Conservation (phyloP, 2,888 invertebrate genomes). For the Xestia xanthographa region DNA sequence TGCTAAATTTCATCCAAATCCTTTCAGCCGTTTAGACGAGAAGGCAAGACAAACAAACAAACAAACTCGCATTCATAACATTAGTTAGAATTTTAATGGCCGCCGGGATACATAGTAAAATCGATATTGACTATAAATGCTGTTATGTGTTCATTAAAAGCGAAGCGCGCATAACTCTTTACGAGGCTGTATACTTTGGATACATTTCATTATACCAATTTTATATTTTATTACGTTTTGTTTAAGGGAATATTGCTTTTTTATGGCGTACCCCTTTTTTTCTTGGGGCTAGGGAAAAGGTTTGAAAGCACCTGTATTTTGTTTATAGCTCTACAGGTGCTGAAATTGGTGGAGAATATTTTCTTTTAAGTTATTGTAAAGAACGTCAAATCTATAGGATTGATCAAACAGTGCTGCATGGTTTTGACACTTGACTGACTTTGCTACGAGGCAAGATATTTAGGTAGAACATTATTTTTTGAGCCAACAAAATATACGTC, state of each 20-base stretch:
- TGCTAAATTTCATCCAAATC: not conserved
- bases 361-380: not conserved
- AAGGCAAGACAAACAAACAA: not conserved
- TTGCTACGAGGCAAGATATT: too few relatives aligned
- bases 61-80: not conserved
- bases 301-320: constrained; percentile 26
- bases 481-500: too few relatives aligned
- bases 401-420: too few relatives aligned
- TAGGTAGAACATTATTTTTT: too few relatives aligned
- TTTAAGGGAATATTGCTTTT: constrained; percentile 61
- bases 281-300: constrained; percentile 9
- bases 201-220: constrained; percentile 67
- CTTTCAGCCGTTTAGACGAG: too few relatives aligned
- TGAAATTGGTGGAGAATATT: not conserved
- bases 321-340: constrained; percentile 31
- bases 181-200: constrained; percentile 63
- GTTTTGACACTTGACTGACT: too few relatives aligned
- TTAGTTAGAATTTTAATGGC: constrained; percentile 58
- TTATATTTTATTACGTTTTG: constrained; percentile 68
- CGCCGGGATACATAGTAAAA: constrained; percentile 69
- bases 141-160: constrained; percentile 74
- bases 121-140: constrained; percentile 75
- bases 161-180: constrained; percentile 59
- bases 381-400: too few relatives aligned
- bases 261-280: constrained; percentile 56